These are phyloP conservation scores for Lacanobia oleracea DNA, from an alignment of 2,888 invertebrate genomes.

Conservation along the genomic window DNA sequence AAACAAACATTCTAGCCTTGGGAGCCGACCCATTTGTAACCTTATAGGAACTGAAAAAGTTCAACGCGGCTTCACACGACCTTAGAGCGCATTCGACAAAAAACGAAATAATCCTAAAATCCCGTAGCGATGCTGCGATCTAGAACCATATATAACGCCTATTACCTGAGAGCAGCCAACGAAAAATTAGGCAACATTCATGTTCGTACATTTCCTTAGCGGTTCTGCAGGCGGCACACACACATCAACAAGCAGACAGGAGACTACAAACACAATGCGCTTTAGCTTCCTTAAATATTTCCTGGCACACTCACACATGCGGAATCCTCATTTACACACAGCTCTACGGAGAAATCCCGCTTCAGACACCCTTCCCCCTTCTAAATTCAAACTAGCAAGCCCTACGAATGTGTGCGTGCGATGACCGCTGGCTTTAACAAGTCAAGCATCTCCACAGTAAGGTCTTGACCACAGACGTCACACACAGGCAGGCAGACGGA, in stretches of 20 bases:
- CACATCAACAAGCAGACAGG: neutral
- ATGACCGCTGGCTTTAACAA: neutral
- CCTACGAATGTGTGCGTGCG: conserved; percentile 28
- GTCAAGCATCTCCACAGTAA: neutral
- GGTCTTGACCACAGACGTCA: conserved; percentile 57
- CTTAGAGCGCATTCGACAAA: conserved; percentile 41
- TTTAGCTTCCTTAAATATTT: conserved; percentile 7
- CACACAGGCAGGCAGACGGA: conserved; percentile 63
- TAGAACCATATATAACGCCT: conserved; percentile 47
- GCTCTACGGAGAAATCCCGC: neutral
- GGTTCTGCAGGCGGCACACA: conserved; percentile 36
- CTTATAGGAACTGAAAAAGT: conserved; percentile 56
- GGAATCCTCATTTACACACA: neutral
- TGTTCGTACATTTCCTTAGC: conserved; percentile 45
- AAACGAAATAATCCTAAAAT: conserved; percentile 42
- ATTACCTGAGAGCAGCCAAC: conserved; percentile 55
- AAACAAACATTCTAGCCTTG: conserved; percentile 44
- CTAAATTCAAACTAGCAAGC: neutral
- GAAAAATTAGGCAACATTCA: conserved; percentile 47
- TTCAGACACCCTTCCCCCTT: conserved; percentile 2
- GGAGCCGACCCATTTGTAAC: conserved; percentile 43
- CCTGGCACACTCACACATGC: conserved; percentile 18
- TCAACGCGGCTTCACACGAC: conserved; percentile 51
- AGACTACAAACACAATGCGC: neutral
- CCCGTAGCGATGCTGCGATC: conserved; percentile 36